Evolutionary conservation across 1,140 invertebrate species (phyloP), one percentile per base, ranked within the genome.

Genomic region (Sesamia nonagrioides): DNA sequence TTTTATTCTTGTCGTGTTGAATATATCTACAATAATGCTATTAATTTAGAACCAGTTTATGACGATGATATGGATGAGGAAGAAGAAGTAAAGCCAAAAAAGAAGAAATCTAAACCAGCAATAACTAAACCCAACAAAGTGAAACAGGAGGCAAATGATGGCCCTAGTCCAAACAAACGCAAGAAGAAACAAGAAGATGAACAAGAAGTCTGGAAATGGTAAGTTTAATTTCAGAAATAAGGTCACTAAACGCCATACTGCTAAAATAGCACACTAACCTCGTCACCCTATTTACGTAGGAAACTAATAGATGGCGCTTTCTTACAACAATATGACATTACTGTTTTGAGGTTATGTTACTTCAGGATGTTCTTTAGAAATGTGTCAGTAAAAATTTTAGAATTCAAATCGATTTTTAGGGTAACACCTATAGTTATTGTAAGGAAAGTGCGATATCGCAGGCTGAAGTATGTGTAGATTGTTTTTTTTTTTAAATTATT

Each of bases 121-220:
- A 91, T 89, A 78, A 69, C 78, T 27, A 91, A 91, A 85, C 11
- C 87, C 52, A 81, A 17, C 5, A 91, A 88, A 82, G 75, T 86
- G 1, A 96, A 95, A 85, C 86, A 81, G 56, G 89, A 92, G 85
- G 69, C 88, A 40, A 80, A 89, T 77, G 91, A 92, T 61, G 82
- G 77, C 37, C 69, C 83, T 48, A 95, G 95, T 83, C 96, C 95
- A 63, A 96, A 94, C 50, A 97, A 97, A 82, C 90, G 95, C 17
- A 98, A 97, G 88, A 98, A 98, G 88, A 97, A 98, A 88, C 96
- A 97, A 82, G 97, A 98, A 79, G 97, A 98, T 86, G 96, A 97
- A 85, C 96, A 96, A 87, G 97, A 99, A 95, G 98, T 98, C 79
- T 99, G 98, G 98, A 98, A 98, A 96, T 99, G 98, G 98, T 98